A percentile compares a stretch with the other conserved stretches of the same genome.
Conservation (phyloP, 2,113 vertebrate genomes). For the Misgurnus mizolepis region DNA sequence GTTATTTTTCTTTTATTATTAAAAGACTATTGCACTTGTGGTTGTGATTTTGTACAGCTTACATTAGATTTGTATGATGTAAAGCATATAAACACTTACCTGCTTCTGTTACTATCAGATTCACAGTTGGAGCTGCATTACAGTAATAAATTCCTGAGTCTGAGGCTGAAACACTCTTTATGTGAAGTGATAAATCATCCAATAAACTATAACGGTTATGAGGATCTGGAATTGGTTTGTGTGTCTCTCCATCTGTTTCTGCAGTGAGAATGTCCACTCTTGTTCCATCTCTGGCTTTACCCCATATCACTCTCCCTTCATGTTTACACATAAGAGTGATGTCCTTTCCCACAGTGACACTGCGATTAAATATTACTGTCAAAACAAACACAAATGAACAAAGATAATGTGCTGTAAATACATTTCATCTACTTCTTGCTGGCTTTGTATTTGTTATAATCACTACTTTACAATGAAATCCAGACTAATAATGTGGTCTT, state of each 20-base stretch:
- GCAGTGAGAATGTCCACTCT: background rate
- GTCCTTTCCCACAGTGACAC: background rate
- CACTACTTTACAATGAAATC: no score
- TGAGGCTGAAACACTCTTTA: background rate
- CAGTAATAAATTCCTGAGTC: conserved; percentile 3
- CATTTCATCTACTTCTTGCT: background rate
- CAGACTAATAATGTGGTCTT: no score
- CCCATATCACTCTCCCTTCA: background rate
- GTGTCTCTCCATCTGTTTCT: background rate
- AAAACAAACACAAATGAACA: background rate
- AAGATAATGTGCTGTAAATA: background rate
- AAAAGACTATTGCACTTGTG: no score
- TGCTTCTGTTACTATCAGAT: background rate
- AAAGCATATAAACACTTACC: background rate
- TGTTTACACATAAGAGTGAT: background rate
- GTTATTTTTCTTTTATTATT: no score
- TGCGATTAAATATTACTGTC: background rate
- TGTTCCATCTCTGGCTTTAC: background rate
- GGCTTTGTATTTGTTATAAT: no score
- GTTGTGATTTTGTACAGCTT: background rate
- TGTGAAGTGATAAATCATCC: background rate
- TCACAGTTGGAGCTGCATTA: background rate
- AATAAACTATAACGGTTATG: background rate
- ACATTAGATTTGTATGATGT: background rate
- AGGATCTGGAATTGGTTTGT: background rate